phyloP scores from a whole-genome alignment of 2,888 invertebrate genomes.

The Ferrisia virgata region DNA sequence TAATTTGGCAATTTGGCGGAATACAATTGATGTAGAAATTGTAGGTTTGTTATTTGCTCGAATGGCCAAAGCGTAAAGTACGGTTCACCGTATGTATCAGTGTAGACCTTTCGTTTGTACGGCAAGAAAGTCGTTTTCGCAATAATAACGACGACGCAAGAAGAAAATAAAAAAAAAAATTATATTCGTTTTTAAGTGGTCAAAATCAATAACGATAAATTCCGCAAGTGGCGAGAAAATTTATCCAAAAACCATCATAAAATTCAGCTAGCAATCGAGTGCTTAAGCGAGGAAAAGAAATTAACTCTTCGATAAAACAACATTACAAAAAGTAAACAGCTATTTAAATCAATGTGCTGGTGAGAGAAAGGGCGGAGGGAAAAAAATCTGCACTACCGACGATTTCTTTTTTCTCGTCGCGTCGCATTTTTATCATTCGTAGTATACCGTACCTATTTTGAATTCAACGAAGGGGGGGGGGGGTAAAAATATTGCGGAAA shows the following conservation, averaged over 20 bases:
- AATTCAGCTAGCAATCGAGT: not conserved
- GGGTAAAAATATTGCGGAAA: not conserved
- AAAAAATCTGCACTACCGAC: not conserved
- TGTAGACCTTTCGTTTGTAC: not conserved
- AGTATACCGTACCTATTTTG: too few species aligned
- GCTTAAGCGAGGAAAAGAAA: not conserved
- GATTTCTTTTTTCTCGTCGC: not conserved
- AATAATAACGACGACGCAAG: not conserved
- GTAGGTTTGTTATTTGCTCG: not conserved
- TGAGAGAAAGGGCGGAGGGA: too few species aligned
- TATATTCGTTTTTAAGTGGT: slow-evolving; percentile 1
- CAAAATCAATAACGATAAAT: not conserved
- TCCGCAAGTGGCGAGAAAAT: not conserved
- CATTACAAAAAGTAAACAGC: not conserved
- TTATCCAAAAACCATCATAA: not conserved
- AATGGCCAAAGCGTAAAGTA: not conserved
- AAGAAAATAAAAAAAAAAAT: not conserved
- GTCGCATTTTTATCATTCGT: not conserved
- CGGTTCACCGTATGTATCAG: not conserved
- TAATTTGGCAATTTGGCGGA: not conserved
- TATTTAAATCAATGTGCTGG: not conserved
- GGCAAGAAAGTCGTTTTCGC: not conserved
- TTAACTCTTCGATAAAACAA: not conserved
- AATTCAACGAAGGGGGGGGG: not conserved
- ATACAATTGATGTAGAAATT: not conserved